Evolutionary conservation across 1,140 invertebrate genomes (phyloP).

Genomic region (Popillia japonica): DNA sequence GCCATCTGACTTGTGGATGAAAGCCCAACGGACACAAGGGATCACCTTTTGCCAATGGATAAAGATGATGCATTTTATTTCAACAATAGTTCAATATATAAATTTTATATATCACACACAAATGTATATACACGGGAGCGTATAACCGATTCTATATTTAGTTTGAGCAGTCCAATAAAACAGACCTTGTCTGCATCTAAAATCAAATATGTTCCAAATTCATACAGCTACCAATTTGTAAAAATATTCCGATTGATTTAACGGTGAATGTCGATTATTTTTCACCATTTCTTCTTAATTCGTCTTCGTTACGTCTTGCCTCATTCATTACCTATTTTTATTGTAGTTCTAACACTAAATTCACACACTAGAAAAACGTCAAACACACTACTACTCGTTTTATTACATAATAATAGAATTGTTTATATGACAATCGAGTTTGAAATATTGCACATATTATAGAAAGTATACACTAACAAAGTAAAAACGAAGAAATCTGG

Average conservation of each 20-base stretch:
- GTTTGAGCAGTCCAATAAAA: constrained; percentile 45
- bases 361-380: neutral
- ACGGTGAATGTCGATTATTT: neutral
- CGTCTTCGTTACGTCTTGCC: neutral
- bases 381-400: constrained; percentile 2
- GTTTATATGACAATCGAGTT: too few relatives aligned
- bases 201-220: constrained; percentile 40
- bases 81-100: constrained; percentile 32
- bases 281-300: neutral
- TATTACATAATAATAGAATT: constrained; percentile 34
- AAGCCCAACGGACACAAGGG: constrained; percentile 91
- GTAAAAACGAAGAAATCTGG: too few relatives aligned
- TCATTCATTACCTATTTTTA: neutral
- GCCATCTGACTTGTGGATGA: constrained; percentile 92
- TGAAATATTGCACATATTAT: too few relatives aligned
- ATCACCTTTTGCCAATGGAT: constrained; percentile 83
- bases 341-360: neutral
- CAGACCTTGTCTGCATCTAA: constrained; percentile 46
- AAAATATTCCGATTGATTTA: constrained; percentile 39
- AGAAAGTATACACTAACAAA: too few relatives aligned
- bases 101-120: constrained; percentile 31
- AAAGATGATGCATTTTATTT: constrained; percentile 78
- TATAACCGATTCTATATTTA: constrained; percentile 45
- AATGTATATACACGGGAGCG: constrained; percentile 21
- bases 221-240: constrained; percentile 34